Evolutionary conservation across 1,140 invertebrate species (phyloP).

Genomic region (Ceratina calcarata): DNA sequence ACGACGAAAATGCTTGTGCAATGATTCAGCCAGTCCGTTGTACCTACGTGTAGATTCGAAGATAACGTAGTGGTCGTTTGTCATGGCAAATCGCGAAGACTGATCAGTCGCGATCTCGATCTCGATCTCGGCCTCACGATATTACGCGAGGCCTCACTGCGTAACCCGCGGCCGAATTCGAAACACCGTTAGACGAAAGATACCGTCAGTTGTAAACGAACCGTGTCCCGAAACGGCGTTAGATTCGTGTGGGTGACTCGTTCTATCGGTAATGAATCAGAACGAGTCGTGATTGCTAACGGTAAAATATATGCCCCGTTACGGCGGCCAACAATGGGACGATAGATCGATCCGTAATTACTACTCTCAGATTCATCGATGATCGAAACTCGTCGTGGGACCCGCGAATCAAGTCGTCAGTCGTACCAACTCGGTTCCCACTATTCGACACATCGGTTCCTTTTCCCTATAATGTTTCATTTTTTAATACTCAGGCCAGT

Average conservation of each 20-base stretch:
- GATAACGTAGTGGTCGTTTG: too few relatives aligned
- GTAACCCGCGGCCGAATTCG: background rate
- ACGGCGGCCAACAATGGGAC: slow-evolving; percentile 35
- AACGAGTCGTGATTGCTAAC: slow-evolving; percentile 53
- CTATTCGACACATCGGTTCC: too few relatives aligned
- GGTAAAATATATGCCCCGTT: slow-evolving; percentile 57
- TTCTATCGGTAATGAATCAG: slow-evolving; percentile 54
- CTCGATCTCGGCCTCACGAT: background rate
- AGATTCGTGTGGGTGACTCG: slow-evolving; percentile 39
- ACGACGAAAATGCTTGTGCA: too few relatives aligned
- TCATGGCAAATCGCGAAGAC: background rate
- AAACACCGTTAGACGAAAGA: slow-evolving; percentile 1
- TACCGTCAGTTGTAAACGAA: slow-evolving; percentile 4
- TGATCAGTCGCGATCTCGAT: slow-evolving; percentile 8
- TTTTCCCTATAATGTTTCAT: too few relatives aligned
- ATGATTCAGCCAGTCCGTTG: too few relatives aligned
- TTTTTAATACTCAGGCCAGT: too few relatives aligned
- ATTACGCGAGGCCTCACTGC: background rate
- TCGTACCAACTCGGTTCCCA: too few relatives aligned
- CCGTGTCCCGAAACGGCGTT: slow-evolving; percentile 23
- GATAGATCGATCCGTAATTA: slow-evolving; percentile 41
- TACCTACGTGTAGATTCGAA: too few relatives aligned
- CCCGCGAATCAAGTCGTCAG: background rate
- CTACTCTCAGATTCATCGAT: slow-evolving; percentile 12
- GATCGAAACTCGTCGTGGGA: background rate